Evolutionary conservation across 2,797 vertebrate genomes (phyloP).

Genomic region (Denticeps clupeoides): DNA sequence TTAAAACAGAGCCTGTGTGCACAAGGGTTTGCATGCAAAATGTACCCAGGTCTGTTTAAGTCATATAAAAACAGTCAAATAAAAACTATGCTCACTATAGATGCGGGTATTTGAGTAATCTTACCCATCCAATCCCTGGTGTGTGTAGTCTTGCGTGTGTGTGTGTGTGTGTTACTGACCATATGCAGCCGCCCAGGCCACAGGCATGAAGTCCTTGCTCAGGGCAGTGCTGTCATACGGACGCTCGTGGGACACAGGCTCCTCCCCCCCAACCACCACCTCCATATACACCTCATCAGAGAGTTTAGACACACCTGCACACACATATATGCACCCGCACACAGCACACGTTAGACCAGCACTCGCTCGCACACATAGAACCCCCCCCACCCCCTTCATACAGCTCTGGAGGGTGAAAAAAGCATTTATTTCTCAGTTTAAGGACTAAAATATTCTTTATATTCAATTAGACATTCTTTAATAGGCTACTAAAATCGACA

Average conservation of each 20-base stretch:
- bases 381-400: neutral
- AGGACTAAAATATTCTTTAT: too few species aligned
- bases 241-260: slow-evolving; percentile 72
- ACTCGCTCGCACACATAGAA: neutral
- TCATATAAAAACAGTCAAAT: too few species aligned
- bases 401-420: neutral
- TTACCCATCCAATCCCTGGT: too few species aligned
- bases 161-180: slow-evolving; percentile 56
- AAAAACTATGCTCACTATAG: too few species aligned
- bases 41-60: too few species aligned
- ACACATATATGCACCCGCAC: slow-evolving; percentile 23
- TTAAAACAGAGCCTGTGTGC: too few species aligned
- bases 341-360: slow-evolving; percentile 3
- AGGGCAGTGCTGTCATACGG: slow-evolving; percentile 76
- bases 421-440: too few species aligned
- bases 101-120: neutral
- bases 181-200: slow-evolving; percentile 85
- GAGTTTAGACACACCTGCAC: slow-evolving; percentile 76
- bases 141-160: slow-evolving; percentile 4
- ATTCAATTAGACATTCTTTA: too few species aligned
- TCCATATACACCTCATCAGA: slow-evolving; percentile 92
- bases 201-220: slow-evolving; percentile 85
- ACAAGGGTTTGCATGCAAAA: too few species aligned
- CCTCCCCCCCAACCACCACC: slow-evolving; percentile 83
- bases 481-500: too few species aligned